Evolutionary conservation across 2,797 vertebrate genomes (phyloP), one percentile per base, ranked within the genome.

Genomic region (Tokudaia tokunoshimensis): DNA sequence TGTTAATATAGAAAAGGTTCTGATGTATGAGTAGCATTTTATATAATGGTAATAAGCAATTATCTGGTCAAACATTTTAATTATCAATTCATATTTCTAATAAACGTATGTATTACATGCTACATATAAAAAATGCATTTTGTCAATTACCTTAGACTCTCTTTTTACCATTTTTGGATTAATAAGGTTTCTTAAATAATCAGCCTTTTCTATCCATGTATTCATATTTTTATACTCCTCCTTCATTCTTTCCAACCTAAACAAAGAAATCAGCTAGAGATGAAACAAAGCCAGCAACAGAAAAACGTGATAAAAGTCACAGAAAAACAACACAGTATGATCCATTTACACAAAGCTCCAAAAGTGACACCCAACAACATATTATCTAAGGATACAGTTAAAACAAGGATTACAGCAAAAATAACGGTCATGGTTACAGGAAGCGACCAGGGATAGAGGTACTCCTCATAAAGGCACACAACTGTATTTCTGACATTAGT

Each of bases 241-340:
- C 95, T 97, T 98, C 98, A 98, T 97, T 97, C 91, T 98, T 95
- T 97, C 92, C 82, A 98, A 82, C 63, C 98, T 98, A 97, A 96
- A 96, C n/a, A 97, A 96, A 96, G 37, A 70, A 94, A 92, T 82
- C 26, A 93, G 50, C 94, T 72, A 76, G 10, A 84, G 26, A 94
- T 89, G 50, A 67, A 74, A 97, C 86, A 89, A 96, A 94, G 31
- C 31, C 87, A 91, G 57, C 47, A 11, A 89, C 26, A 82, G 29
- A 72, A 87, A 10, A 81, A 37, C 59, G 83, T 65, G 20, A 7
- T 50, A 82, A 74, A 47, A 87, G 72, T 94, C 76, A 90, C 72
- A 96, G 76, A 90, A 92, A 17, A 93, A 84, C 31, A 57, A 90
- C 59, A 91, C 0, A 75, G 3, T 74, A 88, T 89, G 63, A 79